Evolutionary conservation across 1,140 invertebrate genomes (phyloP).

Genomic region (Monomorium pharaonis): DNA sequence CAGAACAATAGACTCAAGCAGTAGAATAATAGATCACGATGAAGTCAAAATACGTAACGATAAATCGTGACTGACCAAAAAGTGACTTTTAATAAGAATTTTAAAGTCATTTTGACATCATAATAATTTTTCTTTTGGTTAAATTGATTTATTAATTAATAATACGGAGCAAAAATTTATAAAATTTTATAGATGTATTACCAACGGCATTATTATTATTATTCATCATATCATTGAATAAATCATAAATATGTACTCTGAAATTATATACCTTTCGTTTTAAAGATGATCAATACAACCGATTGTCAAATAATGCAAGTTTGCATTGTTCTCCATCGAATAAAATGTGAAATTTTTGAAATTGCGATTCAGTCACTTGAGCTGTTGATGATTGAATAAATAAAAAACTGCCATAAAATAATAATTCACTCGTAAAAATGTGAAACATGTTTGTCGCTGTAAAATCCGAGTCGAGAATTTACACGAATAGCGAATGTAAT

Average conservation of each 20-base stretch:
- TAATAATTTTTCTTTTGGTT: no score
- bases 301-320: neutral
- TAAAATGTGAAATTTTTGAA: constrained; percentile 41
- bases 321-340: neutral
- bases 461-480: constrained; percentile 33
- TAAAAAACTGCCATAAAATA: constrained; percentile 33
- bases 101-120: no score
- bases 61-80: no score
- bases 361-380: constrained; percentile 18
- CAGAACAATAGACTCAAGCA: no score
- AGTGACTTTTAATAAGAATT: no score
- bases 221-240: neutral
- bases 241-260: neutral
- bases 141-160: neutral
- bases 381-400: constrained; percentile 37
- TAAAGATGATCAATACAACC: constrained; percentile 11
- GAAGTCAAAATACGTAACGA: no score
- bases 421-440: constrained; percentile 43
- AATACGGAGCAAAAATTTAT: neutral
- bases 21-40: no score
- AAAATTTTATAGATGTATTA: neutral
- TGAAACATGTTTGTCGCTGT: constrained; percentile 16
- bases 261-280: neutral
- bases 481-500: constrained; percentile 6
- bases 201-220: neutral